Percentiles rank a stretch among this genome's conserved stretches.
Evolutionary conservation across 2,113 vertebrate species (phyloP).

Genomic region (Protobothrops flavoviridis): DNA sequence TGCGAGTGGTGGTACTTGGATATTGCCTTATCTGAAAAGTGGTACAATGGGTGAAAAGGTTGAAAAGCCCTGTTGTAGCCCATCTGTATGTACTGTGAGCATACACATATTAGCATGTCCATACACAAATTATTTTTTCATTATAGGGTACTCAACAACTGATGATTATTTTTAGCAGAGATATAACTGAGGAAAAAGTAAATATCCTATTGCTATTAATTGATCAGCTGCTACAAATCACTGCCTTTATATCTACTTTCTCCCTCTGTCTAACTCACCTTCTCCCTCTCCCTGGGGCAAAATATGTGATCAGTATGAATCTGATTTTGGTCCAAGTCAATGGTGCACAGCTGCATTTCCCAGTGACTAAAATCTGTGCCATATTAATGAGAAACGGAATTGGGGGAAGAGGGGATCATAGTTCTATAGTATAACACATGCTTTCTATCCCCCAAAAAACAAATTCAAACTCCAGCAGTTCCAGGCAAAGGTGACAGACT

Average conservation of each 20-base stretch:
- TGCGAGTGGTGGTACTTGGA: no score
- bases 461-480: not conserved
- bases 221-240: not conserved
- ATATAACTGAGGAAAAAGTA: not conserved
- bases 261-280: not conserved
- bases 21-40: no score
- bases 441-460: not conserved
- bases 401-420: not conserved
- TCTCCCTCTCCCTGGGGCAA: not conserved
- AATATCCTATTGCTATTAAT: not conserved
- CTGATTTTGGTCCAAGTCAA: not conserved
- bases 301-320: not conserved
- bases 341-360: not conserved
- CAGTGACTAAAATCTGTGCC: not conserved
- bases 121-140: not conserved
- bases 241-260: not conserved
- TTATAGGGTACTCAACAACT: not conserved
- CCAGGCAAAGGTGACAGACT: not conserved
- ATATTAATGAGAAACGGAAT: not conserved
- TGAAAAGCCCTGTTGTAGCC: no score
- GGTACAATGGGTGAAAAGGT: no score
- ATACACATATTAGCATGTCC: not conserved
- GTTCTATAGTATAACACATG: not conserved
- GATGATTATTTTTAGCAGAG: not conserved
- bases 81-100: not conserved